Conservation (phyloP, 2,113 vertebrate species). For the Tyto alba region DNA sequence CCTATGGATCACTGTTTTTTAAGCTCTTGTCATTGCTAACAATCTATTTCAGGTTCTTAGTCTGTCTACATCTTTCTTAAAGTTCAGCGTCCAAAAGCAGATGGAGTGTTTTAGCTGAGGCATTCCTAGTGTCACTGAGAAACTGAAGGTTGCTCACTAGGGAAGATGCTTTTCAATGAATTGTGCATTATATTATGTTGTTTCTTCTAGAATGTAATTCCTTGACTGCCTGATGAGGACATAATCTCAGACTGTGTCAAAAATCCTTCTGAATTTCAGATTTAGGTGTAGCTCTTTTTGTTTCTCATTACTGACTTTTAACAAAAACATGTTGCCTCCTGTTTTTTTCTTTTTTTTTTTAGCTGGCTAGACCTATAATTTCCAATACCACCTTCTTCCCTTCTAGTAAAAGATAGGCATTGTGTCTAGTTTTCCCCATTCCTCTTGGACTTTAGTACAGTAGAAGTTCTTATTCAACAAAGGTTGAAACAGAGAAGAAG, state of each 20-base stretch:
- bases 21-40: background rate
- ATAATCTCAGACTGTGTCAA: background rate
- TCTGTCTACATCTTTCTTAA: background rate
- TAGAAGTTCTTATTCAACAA: background rate
- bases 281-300: background rate
- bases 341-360: too few species aligned
- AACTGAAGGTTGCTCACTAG: background rate
- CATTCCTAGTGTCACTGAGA: background rate
- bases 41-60: background rate
- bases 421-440: background rate
- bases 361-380: background rate
- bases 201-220: background rate
- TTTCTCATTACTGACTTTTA: background rate
- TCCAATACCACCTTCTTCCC: background rate
- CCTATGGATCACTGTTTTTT: background rate
- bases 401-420: background rate
- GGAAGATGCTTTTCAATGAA: background rate
- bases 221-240: background rate
- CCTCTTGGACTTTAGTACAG: background rate
- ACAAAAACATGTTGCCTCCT: background rate
- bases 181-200: background rate
- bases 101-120: background rate
- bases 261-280: background rate
- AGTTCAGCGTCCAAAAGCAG: background rate
- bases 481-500: background rate